Conservation (phyloP, 2,797 vertebrate species). For the Tiaroga cobitis region DNA sequence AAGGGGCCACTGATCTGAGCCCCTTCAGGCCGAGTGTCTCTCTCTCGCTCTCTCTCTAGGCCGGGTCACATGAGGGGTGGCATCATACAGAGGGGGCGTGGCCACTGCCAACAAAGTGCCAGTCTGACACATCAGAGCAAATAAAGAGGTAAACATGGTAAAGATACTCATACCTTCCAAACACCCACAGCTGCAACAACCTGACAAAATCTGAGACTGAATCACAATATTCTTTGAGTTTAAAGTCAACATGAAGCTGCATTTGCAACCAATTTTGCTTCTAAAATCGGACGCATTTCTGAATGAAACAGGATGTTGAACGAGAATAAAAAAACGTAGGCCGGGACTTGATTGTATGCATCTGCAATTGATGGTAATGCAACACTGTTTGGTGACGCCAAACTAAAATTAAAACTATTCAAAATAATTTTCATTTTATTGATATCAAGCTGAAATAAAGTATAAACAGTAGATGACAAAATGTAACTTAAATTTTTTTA, state of each 20-base stretch:
- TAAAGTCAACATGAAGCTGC: not conserved
- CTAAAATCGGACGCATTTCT: not conserved
- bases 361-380: not conserved
- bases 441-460: not conserved
- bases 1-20: conserved; percentile 26
- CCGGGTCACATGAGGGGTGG: conserved; percentile 6
- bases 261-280: not conserved
- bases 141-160: conserved; percentile 8
- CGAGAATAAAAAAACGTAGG: not conserved
- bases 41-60: not conserved
- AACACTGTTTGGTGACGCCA: not conserved
- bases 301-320: not conserved
- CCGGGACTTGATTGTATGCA: not conserved
- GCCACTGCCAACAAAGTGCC: not conserved
- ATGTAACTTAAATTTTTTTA: too few relatives aligned
- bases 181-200: not conserved
- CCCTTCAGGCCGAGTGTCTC: not conserved
- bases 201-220: not conserved
- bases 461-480: not conserved
- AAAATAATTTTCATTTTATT: not conserved
- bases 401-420: not conserved
- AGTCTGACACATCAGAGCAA: not conserved
- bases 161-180: conserved; percentile 36
- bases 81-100: not conserved
- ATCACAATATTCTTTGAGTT: not conserved